Base-by-base conservation (phyloP, 2,888 invertebrate species). In the Leptinotarsa rubiginosa region DNA sequence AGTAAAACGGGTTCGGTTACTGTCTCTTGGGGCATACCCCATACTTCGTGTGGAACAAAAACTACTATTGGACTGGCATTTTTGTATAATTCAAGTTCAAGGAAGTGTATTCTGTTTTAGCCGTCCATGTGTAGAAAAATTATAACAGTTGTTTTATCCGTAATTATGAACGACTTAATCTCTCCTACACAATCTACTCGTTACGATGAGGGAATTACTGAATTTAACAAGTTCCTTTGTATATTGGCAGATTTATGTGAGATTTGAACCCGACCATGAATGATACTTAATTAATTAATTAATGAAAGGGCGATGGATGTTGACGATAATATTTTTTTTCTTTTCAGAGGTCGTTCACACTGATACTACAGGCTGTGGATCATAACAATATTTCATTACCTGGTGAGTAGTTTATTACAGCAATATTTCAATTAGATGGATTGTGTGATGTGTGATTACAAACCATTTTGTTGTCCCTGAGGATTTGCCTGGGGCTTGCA, bases 281-380 rank as follows among this genome's bases (percentile, higher is more conserved):
- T 66, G 54, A 71, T 71, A 68, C 47, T 18, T 73, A 76, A 76
- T 73, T 76, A 67, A 76, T 73, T 76, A 70, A 65, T 41, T 56
- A 67, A 67, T 65, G 72, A 65, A 52, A 52, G 66, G 59, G 65
- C 62, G 64, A 70, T 64, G 66, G 65, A 72, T 73, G 41, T 13
- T 68, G 59, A 54, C 47, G 20, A 56, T 69, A 62, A 41, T 66
- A 65, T 73, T 83, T 83, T 81, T 83, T 85, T 86, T 84, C 86
- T 86, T 92, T 92, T 82, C 94, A 95, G 97, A 94, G 96, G 89
- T 96, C 96, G 83, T 97, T 97, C 90, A 97, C 97, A 83, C 91
- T 97, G 85, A 96, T 97, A 84, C 92, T 97, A 84, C 96, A 96
- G 89, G 96, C 96, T 79, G 92, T 95, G 91, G 96, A 97, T 90